These are phyloP conservation scores for Sarcophilus harrisii DNA, from an alignment of 2,797 vertebrate genomes.

Conservation along the genomic window DNA sequence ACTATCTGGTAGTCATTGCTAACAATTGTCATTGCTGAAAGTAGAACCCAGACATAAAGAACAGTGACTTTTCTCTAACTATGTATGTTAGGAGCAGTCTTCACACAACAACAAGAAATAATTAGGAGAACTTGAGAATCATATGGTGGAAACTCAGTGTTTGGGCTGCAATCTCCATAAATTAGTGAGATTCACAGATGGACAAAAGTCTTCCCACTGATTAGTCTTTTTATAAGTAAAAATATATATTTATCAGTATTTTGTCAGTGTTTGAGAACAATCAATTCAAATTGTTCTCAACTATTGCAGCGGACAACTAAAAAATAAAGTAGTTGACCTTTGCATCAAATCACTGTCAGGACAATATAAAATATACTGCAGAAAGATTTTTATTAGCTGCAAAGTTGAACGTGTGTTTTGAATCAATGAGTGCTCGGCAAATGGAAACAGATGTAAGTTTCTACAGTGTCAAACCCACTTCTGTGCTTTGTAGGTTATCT, in stretches of 20 bases:
- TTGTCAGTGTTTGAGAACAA: constrained; percentile 24
- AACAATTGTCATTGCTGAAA: background rate
- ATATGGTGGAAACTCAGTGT: constrained; percentile 48
- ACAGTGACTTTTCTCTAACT: constrained; percentile 14
- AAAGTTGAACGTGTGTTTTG: constrained; percentile 45
- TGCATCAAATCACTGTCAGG: constrained; percentile 52
- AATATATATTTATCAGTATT: constrained; percentile 34
- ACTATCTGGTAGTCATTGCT: background rate
- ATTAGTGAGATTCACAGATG: constrained; percentile 57
- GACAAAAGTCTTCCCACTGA: constrained; percentile 57
- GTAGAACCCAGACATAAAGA: background rate
- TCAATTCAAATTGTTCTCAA: constrained; percentile 51
- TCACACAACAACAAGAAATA: constrained; percentile 57
- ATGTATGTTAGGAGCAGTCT: constrained; percentile 50
- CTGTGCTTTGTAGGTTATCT: constrained; percentile 2
- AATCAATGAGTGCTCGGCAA: constrained; percentile 16
- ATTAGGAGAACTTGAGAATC: constrained; percentile 39
- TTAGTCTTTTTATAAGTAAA: constrained; percentile 53
- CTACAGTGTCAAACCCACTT: background rate
- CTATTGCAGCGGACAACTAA: constrained; percentile 29
- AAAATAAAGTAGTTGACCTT: constrained; percentile 65
- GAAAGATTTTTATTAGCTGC: constrained; percentile 17
- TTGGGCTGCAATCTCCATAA: constrained; percentile 40
- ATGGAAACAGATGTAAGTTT: background rate
- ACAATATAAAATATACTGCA: constrained; percentile 30